phyloP scores from a whole-genome alignment of 2,888 invertebrate species.

The Lasiommata megera region DNA sequence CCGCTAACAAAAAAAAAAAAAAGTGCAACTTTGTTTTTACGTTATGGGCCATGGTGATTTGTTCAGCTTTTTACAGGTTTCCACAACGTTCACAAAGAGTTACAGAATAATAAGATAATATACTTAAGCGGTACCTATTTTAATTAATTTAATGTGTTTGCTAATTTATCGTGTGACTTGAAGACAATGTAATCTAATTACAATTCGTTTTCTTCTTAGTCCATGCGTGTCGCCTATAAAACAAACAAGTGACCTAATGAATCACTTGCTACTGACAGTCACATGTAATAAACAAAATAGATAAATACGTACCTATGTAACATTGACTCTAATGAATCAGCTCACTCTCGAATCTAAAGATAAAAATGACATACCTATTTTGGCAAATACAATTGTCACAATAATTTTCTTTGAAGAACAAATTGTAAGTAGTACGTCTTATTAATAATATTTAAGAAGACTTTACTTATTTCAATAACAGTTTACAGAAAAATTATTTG shows the following conservation, averaged over 20 bases:
- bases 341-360: not conserved
- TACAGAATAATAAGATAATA: too few species aligned
- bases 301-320: not conserved
- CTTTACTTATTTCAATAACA: too few species aligned
- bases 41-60: too few species aligned
- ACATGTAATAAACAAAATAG: not conserved
- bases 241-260: not conserved
- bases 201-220: not conserved
- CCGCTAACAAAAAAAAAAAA: too few species aligned
- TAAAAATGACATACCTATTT: not conserved
- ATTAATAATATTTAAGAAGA: not conserved
- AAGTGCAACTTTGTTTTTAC: too few species aligned
- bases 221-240: not conserved
- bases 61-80: too few species aligned
- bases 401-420: not conserved
- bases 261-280: conserved; percentile 5
- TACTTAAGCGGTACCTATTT: too few species aligned
- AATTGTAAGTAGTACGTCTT: not conserved
- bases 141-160: too few species aligned
- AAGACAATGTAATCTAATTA: not conserved
- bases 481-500: too few species aligned
- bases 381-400: not conserved
- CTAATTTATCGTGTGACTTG: not conserved
- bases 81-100: too few species aligned
- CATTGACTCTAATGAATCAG: not conserved